Conservation (phyloP, 2,797 vertebrate species). For the Simalia tracyae region DNA sequence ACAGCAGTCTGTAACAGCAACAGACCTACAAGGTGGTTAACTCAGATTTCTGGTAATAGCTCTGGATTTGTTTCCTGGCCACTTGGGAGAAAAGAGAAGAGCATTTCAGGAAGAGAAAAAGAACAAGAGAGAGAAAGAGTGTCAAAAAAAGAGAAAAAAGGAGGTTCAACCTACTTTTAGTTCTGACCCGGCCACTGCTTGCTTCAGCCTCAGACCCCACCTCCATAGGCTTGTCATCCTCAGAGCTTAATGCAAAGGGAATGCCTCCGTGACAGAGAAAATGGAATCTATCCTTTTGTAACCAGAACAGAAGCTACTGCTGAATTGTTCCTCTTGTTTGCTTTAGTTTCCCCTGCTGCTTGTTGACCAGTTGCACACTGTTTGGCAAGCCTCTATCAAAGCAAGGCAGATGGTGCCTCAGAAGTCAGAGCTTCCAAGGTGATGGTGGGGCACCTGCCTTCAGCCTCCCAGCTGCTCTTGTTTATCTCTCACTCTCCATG, state of each 20-base stretch:
- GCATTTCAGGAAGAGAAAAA: not conserved
- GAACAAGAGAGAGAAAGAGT: not conserved
- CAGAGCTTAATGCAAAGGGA: not conserved
- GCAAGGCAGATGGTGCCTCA: not conserved
- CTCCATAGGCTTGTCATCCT: not conserved
- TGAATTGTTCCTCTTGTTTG: not conserved
- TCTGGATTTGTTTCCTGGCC: not conserved
- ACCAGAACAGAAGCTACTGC: not conserved
- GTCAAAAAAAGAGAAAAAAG: not conserved
- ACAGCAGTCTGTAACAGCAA: not conserved
- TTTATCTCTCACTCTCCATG: not conserved
- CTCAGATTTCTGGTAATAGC: not conserved
- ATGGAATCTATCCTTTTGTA: not conserved
- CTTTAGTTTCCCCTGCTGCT: not conserved
- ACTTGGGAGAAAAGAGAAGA: not conserved
- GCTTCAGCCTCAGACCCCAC: not conserved
- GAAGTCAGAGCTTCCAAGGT: not conserved
- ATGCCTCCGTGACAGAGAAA: not conserved
- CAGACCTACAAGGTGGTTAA: not conserved
- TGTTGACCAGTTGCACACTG: not conserved
- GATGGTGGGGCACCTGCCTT: not conserved
- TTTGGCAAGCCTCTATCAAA: not conserved
- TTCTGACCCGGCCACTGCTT: not conserved
- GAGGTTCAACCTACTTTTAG: not conserved
- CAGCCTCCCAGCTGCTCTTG: not conserved